phyloP scores from a whole-genome alignment of 2,113 vertebrate genomes.

The Stigmatopora nigra region DNA sequence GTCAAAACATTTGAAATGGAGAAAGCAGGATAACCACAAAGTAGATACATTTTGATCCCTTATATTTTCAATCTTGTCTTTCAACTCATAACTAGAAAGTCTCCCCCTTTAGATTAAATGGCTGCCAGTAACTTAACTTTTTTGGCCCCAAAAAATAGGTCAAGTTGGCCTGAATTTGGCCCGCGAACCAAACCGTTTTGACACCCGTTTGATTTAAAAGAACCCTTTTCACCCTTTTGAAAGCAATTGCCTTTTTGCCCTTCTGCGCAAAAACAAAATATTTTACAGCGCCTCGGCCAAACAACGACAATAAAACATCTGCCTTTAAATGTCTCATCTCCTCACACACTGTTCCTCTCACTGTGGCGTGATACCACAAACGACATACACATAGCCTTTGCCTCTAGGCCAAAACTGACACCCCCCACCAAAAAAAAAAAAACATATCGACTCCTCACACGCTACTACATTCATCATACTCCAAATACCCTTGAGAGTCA shows the following conservation, averaged over 20 bases:
- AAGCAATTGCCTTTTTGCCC: background rate
- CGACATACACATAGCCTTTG: background rate
- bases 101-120: too few species aligned
- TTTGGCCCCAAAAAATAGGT: too few species aligned
- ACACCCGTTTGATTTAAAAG: too few species aligned
- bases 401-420: background rate
- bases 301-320: background rate
- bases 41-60: too few species aligned
- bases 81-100: too few species aligned
- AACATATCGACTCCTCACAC: constrained; percentile 10
- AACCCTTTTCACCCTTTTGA: background rate
- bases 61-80: too few species aligned
- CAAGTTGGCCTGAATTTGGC: too few species aligned
- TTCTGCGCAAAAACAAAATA: background rate
- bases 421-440: background rate
- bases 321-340: background rate
- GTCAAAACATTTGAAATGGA: too few species aligned
- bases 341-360: background rate
- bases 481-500: constrained; percentile 45
- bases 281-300: background rate
- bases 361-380: background rate
- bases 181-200: too few species aligned
- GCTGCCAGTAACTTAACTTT: too few species aligned
- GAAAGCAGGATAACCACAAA: too few species aligned
- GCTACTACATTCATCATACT: constrained; percentile 50